Evolutionary conservation across 2,888 invertebrate genomes (phyloP).

Genomic region (Hypsopygia costalis): DNA sequence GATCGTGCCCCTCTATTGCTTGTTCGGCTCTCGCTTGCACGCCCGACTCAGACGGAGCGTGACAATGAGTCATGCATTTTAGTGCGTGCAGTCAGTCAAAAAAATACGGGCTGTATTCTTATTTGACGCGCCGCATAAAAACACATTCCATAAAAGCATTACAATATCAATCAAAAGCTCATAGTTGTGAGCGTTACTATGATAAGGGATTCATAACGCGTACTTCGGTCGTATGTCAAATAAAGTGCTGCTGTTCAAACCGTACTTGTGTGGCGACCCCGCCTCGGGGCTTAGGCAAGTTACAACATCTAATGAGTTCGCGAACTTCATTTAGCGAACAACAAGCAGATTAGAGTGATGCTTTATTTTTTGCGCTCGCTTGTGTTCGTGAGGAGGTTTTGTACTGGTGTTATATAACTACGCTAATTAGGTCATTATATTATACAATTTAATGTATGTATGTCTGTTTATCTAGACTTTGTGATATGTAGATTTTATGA

Average conservation of each 20-base stretch:
- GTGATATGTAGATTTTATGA: no score
- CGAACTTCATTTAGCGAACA: constrained; percentile 31
- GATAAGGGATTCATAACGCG: constrained; percentile 31
- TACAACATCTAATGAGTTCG: constrained; percentile 46
- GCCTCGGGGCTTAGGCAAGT: constrained; percentile 26
- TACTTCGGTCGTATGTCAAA: constrained; percentile 39
- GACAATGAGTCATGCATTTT: no score
- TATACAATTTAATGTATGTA: no score
- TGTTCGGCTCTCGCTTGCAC: no score
- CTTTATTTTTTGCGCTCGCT: constrained; percentile 26
- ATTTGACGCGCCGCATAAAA: no score
- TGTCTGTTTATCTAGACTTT: no score
- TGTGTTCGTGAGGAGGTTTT: not conserved
- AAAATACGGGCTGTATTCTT: no score
- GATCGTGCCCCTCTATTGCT: no score
- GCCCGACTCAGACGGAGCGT: no score
- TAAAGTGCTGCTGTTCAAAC: constrained; percentile 27
- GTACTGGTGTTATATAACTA: not conserved
- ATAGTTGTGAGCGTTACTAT: not conserved
- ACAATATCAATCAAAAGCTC: not conserved
- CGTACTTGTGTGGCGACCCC: constrained; percentile 26
- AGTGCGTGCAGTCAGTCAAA: no score
- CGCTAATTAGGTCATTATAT: not conserved
- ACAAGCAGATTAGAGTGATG: constrained; percentile 33
- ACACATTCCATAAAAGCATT: not conserved